Evolutionary conservation across 2,113 vertebrate genomes (phyloP), one percentile per base, ranked within the genome.

Genomic region (Tetrao urogallus): DNA sequence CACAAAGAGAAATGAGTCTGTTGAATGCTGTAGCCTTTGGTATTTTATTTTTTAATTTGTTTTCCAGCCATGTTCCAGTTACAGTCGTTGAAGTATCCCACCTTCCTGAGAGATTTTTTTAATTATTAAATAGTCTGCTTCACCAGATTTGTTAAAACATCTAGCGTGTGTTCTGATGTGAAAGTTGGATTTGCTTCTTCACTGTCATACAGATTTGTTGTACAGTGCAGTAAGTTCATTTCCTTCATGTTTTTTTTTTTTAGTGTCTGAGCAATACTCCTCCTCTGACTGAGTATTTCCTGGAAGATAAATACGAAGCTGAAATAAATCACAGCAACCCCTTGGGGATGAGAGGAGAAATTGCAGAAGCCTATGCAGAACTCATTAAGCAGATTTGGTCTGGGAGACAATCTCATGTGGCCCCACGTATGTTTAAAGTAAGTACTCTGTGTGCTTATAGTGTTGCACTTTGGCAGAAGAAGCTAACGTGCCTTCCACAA

Each of bases 361-460:
- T 99, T 6, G 99, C 99, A 11, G 99, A 99, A 97, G 98, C 99
- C 79, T 99, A 99, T 9, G 99, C 99, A 42, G 99, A 99, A 54
- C 98, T 99, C 66, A 98, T 99, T 67, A 99, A 99, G 95, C 99
- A 99, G 97, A 99, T 99, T 96, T 99, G 99, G 99, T 98, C 99
- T 83, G 99, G 99, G 91, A 98, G 98, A 56, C 98, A 98, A 81
- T 98, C 98, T 82, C 98, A 99, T 0, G 99, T 99, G 92, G 99
- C 98, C 38, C 99, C 99, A 28, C 98, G 99, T 14, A 98, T 98
- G 95, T 99, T 99, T 97, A 99, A 99, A 97, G 99, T 99, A 96
- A 97, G 98, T 92, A 43, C 43, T 70, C 58, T 7, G 1, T 36
- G 21, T 94, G 67, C 65, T 50, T 67, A 70, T 22, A 43, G 66